Evolutionary conservation across 2,797 vertebrate genomes (phyloP).

Genomic region (Tauraco hartlaubi): DNA sequence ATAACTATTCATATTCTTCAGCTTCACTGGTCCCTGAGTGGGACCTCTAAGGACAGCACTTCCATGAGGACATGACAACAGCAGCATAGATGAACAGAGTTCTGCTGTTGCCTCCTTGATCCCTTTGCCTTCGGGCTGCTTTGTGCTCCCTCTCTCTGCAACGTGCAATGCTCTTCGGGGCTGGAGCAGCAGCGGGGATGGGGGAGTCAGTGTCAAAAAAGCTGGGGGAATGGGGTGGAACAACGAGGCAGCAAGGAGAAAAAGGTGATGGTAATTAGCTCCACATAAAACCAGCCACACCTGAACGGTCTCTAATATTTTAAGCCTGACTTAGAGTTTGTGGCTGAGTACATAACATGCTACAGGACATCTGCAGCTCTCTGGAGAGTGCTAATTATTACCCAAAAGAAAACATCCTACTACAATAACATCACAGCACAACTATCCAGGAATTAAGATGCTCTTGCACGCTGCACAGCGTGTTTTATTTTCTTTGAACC

Average conservation of each 20-base stretch:
- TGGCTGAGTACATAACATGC: not conserved
- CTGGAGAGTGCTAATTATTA: constrained; percentile 10
- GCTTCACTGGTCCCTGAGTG: not conserved
- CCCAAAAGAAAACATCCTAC: not conserved
- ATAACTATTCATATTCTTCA: not conserved
- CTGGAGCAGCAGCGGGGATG: accelerated
- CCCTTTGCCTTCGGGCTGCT: not conserved
- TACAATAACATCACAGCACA: not conserved
- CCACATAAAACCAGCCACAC: not conserved
- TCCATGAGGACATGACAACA: not conserved
- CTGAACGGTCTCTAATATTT: not conserved
- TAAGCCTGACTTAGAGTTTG: not conserved
- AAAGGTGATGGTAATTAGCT: not conserved
- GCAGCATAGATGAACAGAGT: not conserved
- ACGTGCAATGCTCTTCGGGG: accelerated
- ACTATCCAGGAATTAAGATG: not conserved
- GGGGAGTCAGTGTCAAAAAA: not conserved
- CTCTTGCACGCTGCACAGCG: not conserved
- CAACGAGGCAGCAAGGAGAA: not conserved
- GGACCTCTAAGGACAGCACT: not conserved
- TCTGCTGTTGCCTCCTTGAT: not conserved
- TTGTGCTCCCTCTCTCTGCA: not conserved
- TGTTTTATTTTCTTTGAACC: not conserved
- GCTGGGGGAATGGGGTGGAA: not conserved
- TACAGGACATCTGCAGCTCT: not conserved